These are phyloP conservation scores for Plestiodon gilberti DNA, from an alignment of 2,113 vertebrate genomes.

Conservation along the genomic window DNA sequence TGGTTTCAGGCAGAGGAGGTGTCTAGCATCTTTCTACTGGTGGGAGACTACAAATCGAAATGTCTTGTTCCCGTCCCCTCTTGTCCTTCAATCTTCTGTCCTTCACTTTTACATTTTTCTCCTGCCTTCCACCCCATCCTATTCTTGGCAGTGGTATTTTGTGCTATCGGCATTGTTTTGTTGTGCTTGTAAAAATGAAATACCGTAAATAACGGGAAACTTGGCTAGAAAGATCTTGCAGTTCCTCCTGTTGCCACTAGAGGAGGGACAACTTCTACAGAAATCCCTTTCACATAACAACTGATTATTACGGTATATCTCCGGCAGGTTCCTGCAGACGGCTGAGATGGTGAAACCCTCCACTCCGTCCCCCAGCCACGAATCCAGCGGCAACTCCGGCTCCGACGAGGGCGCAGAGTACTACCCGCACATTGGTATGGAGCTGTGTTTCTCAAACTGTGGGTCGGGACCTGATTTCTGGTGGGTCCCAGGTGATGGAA, in stretches of 20 bases:
- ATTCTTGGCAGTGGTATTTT: background rate
- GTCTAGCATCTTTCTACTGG: background rate
- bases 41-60: too few relatives aligned
- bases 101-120: background rate
- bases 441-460: too few relatives aligned
- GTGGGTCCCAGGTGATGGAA: too few relatives aligned
- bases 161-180: background rate
- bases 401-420: conserved; percentile 88
- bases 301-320: fast-evolving
- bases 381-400: conserved; percentile 83
- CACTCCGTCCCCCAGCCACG: conserved; percentile 88
- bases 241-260: background rate
- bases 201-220: background rate
- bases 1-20: background rate
- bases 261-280: background rate
- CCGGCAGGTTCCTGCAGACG: conserved; percentile 87
- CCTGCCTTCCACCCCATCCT: background rate
- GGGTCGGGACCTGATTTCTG: too few relatives aligned
- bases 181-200: background rate
- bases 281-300: background rate
- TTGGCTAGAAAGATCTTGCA: background rate
- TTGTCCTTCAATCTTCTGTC: too few relatives aligned
- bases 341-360: conserved; percentile 95
- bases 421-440: conserved; percentile 85
- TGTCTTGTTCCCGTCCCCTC: too few relatives aligned